A percentile compares a stretch with the other conserved stretches of the same genome.
phyloP scores from a whole-genome alignment of 2,888 invertebrate genomes.

The Lobophora halterata region DNA sequence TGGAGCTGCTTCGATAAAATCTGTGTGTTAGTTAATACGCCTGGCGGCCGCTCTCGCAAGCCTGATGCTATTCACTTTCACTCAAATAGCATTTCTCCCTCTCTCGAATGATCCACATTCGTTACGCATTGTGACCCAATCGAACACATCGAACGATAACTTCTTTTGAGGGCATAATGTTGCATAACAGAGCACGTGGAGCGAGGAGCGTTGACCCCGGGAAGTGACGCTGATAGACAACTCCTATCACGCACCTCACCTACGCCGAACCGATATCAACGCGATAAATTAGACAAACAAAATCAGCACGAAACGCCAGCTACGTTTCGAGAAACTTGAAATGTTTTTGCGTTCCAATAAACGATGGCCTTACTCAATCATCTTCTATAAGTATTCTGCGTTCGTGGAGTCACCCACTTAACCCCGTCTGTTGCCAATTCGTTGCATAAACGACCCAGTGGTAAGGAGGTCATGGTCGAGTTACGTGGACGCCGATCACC shows the following conservation, averaged over 20 bases:
- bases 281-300: constrained; percentile 52
- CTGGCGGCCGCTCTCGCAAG: constrained; percentile 42
- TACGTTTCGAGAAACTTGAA: constrained; percentile 33
- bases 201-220: constrained; percentile 61
- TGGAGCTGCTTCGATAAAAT: constrained; percentile 52
- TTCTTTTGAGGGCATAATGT: constrained; percentile 42
- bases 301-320: constrained; percentile 40
- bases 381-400: constrained; percentile 54
- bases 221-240: constrained; percentile 58
- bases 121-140: constrained; percentile 39
- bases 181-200: constrained; percentile 68
- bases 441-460: constrained; percentile 76
- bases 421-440: constrained; percentile 56
- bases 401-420: constrained; percentile 60
- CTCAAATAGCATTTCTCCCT: constrained; percentile 42
- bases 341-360: constrained; percentile 37
- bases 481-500: constrained; percentile 47
- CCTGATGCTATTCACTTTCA: constrained; percentile 53
- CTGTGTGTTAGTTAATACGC: constrained; percentile 41
- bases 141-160: constrained; percentile 40
- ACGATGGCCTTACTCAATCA: constrained; percentile 60
- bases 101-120: constrained; percentile 29
- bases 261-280: constrained; percentile 57
- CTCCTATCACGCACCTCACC: constrained; percentile 59
- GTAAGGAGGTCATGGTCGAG: constrained; percentile 74